Evolutionary conservation across 2,797 vertebrate genomes (phyloP).

Genomic region (Hippopotamyrus pictus): DNA sequence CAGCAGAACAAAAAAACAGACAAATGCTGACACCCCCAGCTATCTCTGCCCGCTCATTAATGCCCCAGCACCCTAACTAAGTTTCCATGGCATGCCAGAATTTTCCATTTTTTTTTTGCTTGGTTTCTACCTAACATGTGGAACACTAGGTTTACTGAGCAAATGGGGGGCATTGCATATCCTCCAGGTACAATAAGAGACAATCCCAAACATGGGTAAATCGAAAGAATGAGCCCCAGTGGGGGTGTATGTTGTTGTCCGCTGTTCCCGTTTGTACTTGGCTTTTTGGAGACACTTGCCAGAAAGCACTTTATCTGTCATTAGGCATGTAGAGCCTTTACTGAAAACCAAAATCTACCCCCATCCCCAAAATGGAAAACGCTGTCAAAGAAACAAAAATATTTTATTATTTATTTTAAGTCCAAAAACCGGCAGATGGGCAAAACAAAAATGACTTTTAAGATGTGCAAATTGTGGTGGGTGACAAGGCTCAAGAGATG

Average conservation of each 20-base stretch:
- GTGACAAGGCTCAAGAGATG: background rate
- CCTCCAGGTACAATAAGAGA: background rate
- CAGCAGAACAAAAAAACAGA: background rate
- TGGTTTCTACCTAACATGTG: background rate
- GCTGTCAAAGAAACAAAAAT: background rate
- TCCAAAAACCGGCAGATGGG: background rate
- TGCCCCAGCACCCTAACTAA: background rate
- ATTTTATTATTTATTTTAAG: background rate
- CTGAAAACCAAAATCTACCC: background rate
- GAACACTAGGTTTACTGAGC: background rate
- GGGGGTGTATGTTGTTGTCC: background rate
- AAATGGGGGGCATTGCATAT: background rate
- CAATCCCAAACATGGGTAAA: background rate
- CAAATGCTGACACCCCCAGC: background rate
- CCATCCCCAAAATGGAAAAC: background rate
- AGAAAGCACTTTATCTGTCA: background rate
- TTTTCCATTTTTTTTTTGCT: background rate
- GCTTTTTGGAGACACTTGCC: background rate
- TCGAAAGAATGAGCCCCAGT: background rate
- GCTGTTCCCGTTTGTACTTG: background rate
- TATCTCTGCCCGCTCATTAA: background rate
- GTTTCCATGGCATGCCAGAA: background rate
- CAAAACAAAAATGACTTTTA: background rate
- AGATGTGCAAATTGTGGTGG: background rate
- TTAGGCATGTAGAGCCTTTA: background rate